Evolutionary conservation across 2,113 vertebrate species (phyloP).

Genomic region (Merops nubicus): DNA sequence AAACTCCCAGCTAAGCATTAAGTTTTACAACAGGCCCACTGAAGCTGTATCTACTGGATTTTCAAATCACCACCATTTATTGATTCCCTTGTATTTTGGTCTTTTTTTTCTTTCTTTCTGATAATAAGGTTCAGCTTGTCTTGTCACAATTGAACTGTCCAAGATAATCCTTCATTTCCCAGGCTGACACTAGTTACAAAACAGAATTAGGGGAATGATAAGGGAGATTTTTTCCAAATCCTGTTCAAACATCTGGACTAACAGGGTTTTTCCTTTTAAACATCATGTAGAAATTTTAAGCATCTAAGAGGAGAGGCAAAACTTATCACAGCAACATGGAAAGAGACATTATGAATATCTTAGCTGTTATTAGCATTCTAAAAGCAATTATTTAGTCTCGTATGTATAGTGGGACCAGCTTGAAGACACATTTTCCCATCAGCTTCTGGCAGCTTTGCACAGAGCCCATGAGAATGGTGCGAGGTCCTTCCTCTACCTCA

Average conservation of each 20-base stretch:
- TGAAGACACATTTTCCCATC: background rate
- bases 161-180: background rate
- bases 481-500: background rate
- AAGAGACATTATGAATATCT: background rate
- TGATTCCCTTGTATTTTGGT: background rate
- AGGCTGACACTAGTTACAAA: background rate
- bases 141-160: background rate
- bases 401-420: background rate
- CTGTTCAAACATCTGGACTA: background rate
- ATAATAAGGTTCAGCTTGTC: background rate
- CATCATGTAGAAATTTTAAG: background rate
- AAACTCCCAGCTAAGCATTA: background rate
- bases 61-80: background rate
- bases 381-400: background rate
- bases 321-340: background rate
- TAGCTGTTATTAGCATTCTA: background rate
- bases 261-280: background rate
- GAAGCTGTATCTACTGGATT: background rate
- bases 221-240: background rate
- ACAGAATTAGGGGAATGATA: background rate
- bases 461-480: fast-evolving
- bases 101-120: background rate
- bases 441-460: background rate
- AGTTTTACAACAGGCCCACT: background rate
- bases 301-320: background rate